These are phyloP conservation scores for Chaetophractus vellerosus DNA, from an alignment of 2,797 vertebrate species.

Conservation along the genomic window DNA sequence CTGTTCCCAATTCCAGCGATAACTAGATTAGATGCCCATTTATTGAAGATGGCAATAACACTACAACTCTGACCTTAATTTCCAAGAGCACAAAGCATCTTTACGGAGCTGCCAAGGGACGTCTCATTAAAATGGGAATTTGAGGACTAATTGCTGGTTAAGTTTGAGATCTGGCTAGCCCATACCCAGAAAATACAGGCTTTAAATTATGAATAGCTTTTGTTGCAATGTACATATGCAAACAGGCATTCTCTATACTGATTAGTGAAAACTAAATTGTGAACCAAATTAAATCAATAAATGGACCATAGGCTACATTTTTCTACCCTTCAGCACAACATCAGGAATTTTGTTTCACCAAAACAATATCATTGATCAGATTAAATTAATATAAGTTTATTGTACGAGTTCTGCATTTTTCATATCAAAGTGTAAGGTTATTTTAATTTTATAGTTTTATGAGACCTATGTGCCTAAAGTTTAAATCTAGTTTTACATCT, in stretches of 20 bases:
- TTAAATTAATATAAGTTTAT: slow-evolving; percentile 14
- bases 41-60: slow-evolving; percentile 64
- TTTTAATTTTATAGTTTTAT: slow-evolving; percentile 57
- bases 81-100: slow-evolving; percentile 72
- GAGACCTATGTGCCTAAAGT: background rate
- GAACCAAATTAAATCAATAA: background rate
- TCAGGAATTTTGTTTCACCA: slow-evolving; percentile 55
- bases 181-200: slow-evolving; percentile 25
- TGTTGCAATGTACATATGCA: background rate
- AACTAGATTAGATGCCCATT: slow-evolving; percentile 78
- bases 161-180: slow-evolving; percentile 42
- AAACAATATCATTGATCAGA: background rate
- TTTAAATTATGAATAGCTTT: background rate
- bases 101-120: slow-evolving; percentile 71
- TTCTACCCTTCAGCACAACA: slow-evolving; percentile 23
- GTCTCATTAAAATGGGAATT: slow-evolving; percentile 59
- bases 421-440: background rate
- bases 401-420: slow-evolving; percentile 43
- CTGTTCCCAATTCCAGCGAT: slow-evolving; percentile 70
- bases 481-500: background rate
- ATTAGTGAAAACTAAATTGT: background rate
- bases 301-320: background rate
- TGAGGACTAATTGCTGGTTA: slow-evolving; percentile 54
- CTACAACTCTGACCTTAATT: slow-evolving; percentile 77
- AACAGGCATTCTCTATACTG: background rate